phyloP scores from a whole-genome alignment of 1,140 invertebrate species.

The Neelides sp. region DNA sequence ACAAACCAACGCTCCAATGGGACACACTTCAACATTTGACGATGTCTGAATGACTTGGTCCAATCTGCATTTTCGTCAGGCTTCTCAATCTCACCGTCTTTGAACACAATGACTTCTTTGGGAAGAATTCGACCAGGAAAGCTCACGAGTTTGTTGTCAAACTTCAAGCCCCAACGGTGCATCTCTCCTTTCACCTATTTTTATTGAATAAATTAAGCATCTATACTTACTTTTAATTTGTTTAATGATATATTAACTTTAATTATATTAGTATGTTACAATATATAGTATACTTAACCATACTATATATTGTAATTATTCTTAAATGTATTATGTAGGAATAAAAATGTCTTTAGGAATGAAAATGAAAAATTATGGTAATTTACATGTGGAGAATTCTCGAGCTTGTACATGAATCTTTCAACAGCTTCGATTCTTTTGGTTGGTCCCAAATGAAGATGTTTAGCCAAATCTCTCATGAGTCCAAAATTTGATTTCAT shows the following conservation, averaged over 20 bases:
- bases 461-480: constrained; percentile 33
- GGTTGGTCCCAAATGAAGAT: constrained; percentile 38
- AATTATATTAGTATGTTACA: background rate
- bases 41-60: constrained; percentile 18
- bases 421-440: constrained; percentile 31
- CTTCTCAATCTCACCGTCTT: background rate
- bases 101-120: constrained; percentile 7
- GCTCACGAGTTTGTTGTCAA: background rate
- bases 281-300: background rate
- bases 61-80: constrained; percentile 19
- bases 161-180: constrained; percentile 13
- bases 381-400: constrained; percentile 16
- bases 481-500: constrained; percentile 33
- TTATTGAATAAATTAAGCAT: background rate
- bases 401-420: constrained; percentile 31
- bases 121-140: constrained; percentile 6
- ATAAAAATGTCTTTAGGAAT: background rate
- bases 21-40: constrained; percentile 6
- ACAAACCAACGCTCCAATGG: constrained; percentile 7
- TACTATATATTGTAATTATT: background rate
- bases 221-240: background rate
- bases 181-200: no score
- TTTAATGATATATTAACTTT: background rate
- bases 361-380: background rate
- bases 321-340: background rate